phyloP scores from a whole-genome alignment of 37 sponge, comb jelly and placozoan genomes.

The Agelas oroides region DNA sequence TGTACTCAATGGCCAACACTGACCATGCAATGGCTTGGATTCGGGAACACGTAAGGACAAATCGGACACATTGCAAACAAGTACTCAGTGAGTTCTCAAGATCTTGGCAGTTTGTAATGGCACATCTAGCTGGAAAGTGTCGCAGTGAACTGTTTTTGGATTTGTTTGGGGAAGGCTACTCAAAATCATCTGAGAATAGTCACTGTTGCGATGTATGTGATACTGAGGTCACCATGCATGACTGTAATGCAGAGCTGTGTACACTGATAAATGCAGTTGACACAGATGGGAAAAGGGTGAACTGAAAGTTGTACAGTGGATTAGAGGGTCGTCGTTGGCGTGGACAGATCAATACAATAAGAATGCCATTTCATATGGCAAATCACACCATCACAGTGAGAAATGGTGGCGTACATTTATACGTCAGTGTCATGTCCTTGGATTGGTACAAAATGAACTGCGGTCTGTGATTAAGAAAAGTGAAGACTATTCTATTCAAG shows the following conservation, averaged over 20 bases:
- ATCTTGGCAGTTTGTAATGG: not conserved
- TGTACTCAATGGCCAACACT: not conserved
- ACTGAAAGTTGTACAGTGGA: constrained; percentile 23
- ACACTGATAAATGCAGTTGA: not conserved
- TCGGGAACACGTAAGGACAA: not conserved
- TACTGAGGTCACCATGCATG: not conserved
- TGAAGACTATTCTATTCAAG: constrained; percentile 3
- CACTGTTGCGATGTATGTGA: not conserved
- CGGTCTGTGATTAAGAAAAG: constrained; percentile 3
- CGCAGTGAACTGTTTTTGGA: not conserved
- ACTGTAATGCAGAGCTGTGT: not conserved
- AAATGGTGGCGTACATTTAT: constrained; percentile 1
- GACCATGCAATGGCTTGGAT: not conserved
- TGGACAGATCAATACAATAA: constrained; percentile 18
- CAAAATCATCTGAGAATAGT: not conserved
- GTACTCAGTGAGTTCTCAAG: not conserved
- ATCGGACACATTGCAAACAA: not conserved
- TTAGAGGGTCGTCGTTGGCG: not conserved
- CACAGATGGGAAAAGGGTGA: constrained; percentile 5
- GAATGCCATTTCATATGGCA: constrained; percentile 13
- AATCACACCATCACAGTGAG: not conserved
- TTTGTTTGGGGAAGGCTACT: not conserved
- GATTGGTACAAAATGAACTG: not conserved
- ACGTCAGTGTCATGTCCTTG: constrained; percentile 23
- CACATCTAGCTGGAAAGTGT: not conserved